A percentile compares a stretch with the other conserved stretches of the same genome.
phyloP scores from a whole-genome alignment of 1,140 invertebrate genomes.

The Heliothis subflexa region DNA sequence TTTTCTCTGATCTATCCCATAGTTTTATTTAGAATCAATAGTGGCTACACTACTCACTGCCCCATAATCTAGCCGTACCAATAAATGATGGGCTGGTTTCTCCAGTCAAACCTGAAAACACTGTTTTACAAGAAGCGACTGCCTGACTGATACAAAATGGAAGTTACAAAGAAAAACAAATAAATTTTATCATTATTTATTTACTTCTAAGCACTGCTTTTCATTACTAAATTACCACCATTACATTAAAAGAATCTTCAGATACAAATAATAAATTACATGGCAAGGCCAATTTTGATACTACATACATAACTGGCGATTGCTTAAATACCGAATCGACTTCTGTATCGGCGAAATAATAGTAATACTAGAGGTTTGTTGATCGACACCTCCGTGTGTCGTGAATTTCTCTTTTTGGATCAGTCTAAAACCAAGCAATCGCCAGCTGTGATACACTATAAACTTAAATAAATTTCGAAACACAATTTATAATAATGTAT shows the following conservation, averaged over 20 bases:
- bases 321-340: conserved; percentile 21
- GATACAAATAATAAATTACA: conserved; percentile 73
- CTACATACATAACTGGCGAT: conserved; percentile 45
- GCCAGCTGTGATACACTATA: conserved; percentile 35
- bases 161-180: conserved; percentile 9
- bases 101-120: too few relatives aligned
- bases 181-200: conserved; percentile 54
- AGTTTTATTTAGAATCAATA: background rate
- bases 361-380: conserved; percentile 25
- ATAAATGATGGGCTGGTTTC: background rate
- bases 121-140: too few relatives aligned
- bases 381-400: background rate
- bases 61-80: background rate
- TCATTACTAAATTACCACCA: conserved; percentile 68
- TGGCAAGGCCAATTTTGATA: conserved; percentile 77
- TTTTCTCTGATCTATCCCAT: background rate
- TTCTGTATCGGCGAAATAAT: conserved; percentile 24
- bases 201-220: conserved; percentile 81
- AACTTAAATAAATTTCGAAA: conserved; percentile 44
- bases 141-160: background rate
- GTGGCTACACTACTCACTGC: background rate
- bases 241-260: conserved; percentile 59
- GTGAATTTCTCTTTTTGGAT: conserved; percentile 17
- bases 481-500: conserved; percentile 35
- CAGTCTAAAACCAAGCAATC: conserved; percentile 25